Percentiles rank a stretch among this genome's conserved stretches.
Evolutionary conservation across 1,140 invertebrate species (phyloP).

Genomic region (Conus ventricosus): DNA sequence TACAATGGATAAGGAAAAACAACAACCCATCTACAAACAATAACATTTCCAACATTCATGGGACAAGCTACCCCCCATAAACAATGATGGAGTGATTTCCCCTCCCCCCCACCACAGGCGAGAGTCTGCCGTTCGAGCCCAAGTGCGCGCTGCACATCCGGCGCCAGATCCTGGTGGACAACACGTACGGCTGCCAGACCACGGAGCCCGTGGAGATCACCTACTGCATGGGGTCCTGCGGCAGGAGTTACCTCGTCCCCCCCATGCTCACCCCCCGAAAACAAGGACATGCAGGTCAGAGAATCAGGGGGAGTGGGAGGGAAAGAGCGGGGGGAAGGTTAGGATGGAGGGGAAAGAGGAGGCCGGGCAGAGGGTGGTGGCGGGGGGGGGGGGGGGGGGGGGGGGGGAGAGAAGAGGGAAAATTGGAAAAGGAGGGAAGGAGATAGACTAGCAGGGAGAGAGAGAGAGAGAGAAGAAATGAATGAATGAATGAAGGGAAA

Average conservation of each 20-base stretch:
- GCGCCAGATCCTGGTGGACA: slow-evolving; percentile 41
- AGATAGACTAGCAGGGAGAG: not conserved
- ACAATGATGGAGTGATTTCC: no score
- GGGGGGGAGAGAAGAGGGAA: not conserved
- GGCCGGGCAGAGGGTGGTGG: not conserved
- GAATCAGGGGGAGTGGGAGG: no score
- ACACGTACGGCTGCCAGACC: slow-evolving; percentile 41
- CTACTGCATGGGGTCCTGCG: slow-evolving; percentile 51
- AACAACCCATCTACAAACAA: no score
- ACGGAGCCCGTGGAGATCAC: slow-evolving; percentile 43
- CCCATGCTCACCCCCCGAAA: slow-evolving; percentile 28
- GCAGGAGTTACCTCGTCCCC: slow-evolving; percentile 39
- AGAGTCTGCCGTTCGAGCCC: slow-evolving; percentile 50
- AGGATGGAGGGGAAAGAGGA: not conserved
- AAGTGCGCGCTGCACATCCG: slow-evolving; percentile 45
- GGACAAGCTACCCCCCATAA: no score
- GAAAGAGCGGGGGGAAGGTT: not conserved
- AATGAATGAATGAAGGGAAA: not conserved
- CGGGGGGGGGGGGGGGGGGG: not conserved
- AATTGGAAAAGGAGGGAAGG: not conserved
- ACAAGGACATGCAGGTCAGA: slow-evolving; percentile 36
- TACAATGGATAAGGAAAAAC: no score
- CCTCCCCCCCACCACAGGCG: slow-evolving; percentile 20
- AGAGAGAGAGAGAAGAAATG: not conserved
- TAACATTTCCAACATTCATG: no score